Evolutionary conservation across 2,113 vertebrate species (phyloP).

Genomic region (Parotia lawesii): DNA sequence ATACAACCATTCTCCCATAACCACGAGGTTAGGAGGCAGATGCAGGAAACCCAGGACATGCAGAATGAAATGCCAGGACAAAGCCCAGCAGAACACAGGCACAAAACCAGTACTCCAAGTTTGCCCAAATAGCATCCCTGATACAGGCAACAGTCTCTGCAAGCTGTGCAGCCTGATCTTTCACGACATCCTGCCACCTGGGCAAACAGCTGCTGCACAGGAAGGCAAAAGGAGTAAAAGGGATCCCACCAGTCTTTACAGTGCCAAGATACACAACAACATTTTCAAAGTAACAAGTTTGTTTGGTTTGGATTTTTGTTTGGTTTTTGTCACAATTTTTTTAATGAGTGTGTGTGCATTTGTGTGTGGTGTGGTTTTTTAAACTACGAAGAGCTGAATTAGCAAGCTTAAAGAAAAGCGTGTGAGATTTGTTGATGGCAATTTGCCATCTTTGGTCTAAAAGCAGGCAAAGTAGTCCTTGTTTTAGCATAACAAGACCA

Average conservation of each 20-base stretch:
- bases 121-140: neutral
- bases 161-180: neutral
- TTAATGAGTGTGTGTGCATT: too few species aligned
- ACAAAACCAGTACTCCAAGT: neutral
- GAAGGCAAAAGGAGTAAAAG: constrained; percentile 6
- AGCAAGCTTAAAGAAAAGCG: neutral
- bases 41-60: neutral
- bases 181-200: constrained; percentile 47
- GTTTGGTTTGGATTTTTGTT: neutral
- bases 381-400: neutral
- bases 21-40: neutral
- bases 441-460: neutral
- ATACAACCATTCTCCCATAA: neutral
- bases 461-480: neutral
- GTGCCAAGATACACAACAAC: neutral
- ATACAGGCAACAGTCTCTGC: neutral
- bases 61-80: neutral
- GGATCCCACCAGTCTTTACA: neutral
- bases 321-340: neutral
- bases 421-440: neutral
- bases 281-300: neutral
- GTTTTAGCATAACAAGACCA: neutral
- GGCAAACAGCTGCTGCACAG: constrained; percentile 14
- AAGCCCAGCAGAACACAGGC: neutral
- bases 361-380: too few species aligned